Base-by-base conservation (phyloP, 64 coral and sea anemone genomes). In the Exaiptasia diaphana region DNA sequence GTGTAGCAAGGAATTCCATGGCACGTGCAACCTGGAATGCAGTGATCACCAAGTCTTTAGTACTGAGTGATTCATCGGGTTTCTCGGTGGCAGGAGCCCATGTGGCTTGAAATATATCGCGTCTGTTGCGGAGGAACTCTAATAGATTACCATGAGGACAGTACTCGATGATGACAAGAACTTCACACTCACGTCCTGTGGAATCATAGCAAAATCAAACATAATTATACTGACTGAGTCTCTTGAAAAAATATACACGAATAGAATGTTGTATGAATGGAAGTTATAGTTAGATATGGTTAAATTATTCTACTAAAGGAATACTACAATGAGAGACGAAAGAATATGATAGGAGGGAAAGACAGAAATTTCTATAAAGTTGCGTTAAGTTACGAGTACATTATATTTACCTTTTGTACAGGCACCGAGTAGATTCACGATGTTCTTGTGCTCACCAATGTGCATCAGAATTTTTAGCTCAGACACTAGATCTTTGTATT, bases 361-460 rank as follows among this genome's bases (percentile, higher is more conserved):
- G n/a, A n/a, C n/a, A n/a, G n/a, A n/a, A n/a, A n/a, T n/a, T n/a
- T n/a, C n/a, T n/a, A n/a, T n/a, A n/a, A n/a, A n/a, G n/a, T n/a
- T n/a, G n/a, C n/a, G n/a, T n/a, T n/a, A n/a, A n/a, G n/a, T n/a
- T n/a, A n/a, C n/a, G n/a, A n/a, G n/a, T n/a, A n/a, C n/a, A n/a
- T 25, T 26, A 29, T 52, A 26, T 27, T 2, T 80, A 97, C 93
- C 93, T 74, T 97, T 97, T n/a, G 93, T 97, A 33, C 93, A 97
- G 4, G 93, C 93, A 15, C 93, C 93, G 43, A 88, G 84, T 34
- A 97, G 48, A 49, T 97, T 97, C 22, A 97, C 93, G 5, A 97
- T 97, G 54, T 97, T 97, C 69, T 97, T 97, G 35, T 97, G 93
- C 58, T 97, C 93, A 27, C 93, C 93, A 40, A 97, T 88, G 38